Percentiles rank a stretch among this genome's conserved stretches.
These are phyloP conservation scores for Hetaerina titia DNA, from an alignment of 2,888 invertebrate species.

Conservation along the genomic window DNA sequence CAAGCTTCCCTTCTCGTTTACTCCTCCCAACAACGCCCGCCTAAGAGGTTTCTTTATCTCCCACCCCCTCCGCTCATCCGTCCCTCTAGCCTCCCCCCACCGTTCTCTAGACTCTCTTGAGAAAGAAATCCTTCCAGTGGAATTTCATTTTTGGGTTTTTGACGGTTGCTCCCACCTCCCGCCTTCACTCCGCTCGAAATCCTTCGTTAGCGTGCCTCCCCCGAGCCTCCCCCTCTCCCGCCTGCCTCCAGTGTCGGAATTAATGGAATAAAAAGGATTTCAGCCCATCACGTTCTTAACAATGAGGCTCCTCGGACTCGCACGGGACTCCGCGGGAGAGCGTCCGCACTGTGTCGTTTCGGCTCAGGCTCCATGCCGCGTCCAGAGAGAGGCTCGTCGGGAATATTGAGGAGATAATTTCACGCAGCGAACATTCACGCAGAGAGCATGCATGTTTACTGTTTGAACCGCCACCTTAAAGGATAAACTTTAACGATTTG, in stretches of 20 bases:
- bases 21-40: not conserved
- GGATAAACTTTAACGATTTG: not conserved
- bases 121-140: slow-evolving; percentile 53
- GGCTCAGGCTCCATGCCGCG: not conserved
- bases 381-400: not conserved
- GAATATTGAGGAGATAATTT: slow-evolving; percentile 3
- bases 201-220: not conserved
- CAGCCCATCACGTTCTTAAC: slow-evolving; percentile 9
- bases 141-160: slow-evolving; percentile 66
- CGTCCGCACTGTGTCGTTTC: not conserved
- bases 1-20: not conserved
- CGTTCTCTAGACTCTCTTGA: not conserved
- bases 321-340: not conserved
- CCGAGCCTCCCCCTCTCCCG: not conserved
- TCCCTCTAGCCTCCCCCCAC: not conserved
- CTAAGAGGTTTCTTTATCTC: not conserved
- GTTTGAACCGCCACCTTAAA: not conserved
- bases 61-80: not conserved
- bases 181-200: not conserved
- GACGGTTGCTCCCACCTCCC: slow-evolving; percentile 49
- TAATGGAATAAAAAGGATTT: slow-evolving; percentile 41
- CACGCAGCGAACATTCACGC: not conserved
- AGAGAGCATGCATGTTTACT: not conserved
- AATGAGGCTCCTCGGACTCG: not conserved
- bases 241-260: not conserved